phyloP scores from a whole-genome alignment of 2,113 vertebrate genomes.

The Tretioscincus oriximinensis region DNA sequence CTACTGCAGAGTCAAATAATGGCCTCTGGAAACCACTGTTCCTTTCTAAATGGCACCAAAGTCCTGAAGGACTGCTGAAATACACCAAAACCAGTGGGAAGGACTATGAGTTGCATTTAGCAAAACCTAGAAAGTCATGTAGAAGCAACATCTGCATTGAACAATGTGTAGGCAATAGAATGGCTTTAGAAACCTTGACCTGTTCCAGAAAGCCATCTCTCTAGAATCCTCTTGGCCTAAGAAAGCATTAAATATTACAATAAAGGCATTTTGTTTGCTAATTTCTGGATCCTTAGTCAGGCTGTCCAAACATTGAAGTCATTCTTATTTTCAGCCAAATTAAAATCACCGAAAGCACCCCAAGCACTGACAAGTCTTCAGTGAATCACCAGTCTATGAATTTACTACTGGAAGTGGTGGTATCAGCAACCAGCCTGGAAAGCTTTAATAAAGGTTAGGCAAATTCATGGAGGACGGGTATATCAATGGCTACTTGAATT shows the following conservation, averaged over 20 bases:
- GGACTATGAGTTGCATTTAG: too few species aligned
- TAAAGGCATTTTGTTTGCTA: neutral
- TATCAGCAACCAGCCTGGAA: too few species aligned
- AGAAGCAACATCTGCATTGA: too few species aligned
- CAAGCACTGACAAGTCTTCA: too few species aligned
- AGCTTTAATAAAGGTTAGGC: too few species aligned
- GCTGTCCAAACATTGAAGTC: neutral
- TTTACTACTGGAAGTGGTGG: too few species aligned
- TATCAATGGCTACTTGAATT: too few species aligned
- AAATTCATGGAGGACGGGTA: too few species aligned
- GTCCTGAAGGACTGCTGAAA: neutral
- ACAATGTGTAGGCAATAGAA: neutral
- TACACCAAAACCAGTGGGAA: neutral
- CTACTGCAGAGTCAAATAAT: neutral
- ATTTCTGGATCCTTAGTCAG: neutral
- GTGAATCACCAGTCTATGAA: too few species aligned
- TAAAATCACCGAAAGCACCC: neutral
- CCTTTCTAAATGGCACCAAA: neutral
- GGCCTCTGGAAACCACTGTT: neutral
- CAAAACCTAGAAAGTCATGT: too few species aligned
- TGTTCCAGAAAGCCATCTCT: neutral
- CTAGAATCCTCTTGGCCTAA: conserved; percentile 4
- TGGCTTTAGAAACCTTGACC: neutral
- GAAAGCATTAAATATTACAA: conserved; percentile 10
- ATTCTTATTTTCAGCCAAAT: neutral